Conservation (phyloP, 1,140 invertebrate genomes). For the Mesaphorura yosii region DNA sequence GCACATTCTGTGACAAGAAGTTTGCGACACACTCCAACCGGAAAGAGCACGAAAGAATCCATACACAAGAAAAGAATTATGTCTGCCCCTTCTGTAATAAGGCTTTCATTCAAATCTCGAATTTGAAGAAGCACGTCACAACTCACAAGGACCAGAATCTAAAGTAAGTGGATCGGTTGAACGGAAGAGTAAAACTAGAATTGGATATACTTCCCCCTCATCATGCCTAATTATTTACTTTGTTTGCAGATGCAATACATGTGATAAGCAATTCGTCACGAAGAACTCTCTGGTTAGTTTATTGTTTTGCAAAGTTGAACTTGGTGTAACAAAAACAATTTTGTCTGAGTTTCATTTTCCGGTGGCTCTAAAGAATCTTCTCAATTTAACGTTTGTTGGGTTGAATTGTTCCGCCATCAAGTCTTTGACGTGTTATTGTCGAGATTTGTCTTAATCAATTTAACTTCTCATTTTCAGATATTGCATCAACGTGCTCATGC, state of each 20-base stretch:
- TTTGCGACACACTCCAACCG: slow-evolving; percentile 27
- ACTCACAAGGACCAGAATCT: slow-evolving; percentile 26
- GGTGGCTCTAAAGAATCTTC: too few species aligned
- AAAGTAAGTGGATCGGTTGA: slow-evolving; percentile 15
- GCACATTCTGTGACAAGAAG: slow-evolving; percentile 20
- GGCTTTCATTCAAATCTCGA: slow-evolving; percentile 25
- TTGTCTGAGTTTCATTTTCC: too few species aligned
- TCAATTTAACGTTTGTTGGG: too few species aligned
- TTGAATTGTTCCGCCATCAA: too few species aligned
- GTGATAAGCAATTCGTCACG: slow-evolving; percentile 26
- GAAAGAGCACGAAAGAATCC: slow-evolving; percentile 37
- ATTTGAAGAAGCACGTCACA: slow-evolving; percentile 28
- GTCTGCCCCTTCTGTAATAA: slow-evolving; percentile 18
- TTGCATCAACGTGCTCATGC: slow-evolving; percentile 27
- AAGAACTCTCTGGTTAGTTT: slow-evolving; percentile 16
- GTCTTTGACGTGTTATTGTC: too few species aligned
- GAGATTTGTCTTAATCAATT: too few species aligned
- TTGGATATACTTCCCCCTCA: too few species aligned
- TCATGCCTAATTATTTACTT: slow-evolving; percentile 1
- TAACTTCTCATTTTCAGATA: too few species aligned
- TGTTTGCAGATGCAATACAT: slow-evolving; percentile 21
- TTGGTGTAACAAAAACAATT: too few species aligned
- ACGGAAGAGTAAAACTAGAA: neutral
- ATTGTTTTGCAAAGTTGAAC: too few species aligned
- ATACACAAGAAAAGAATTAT: slow-evolving; percentile 33